These are phyloP conservation scores for Tipula helvola DNA, from an alignment of 2,888 invertebrate genomes.

Conservation along the genomic window DNA sequence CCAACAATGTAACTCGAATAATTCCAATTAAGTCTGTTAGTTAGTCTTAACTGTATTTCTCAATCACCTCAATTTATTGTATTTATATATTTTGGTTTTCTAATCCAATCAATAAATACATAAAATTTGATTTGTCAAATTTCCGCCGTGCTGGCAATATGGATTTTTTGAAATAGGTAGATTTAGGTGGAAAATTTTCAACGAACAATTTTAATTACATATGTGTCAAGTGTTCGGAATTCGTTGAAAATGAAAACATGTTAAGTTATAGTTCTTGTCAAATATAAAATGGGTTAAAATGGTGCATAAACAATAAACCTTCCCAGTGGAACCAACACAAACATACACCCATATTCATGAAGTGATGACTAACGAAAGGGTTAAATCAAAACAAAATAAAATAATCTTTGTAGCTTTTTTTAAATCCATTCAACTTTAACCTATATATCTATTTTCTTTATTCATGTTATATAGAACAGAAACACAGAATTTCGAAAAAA, in stretches of 20 bases:
- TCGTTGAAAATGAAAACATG: background rate
- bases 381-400: background rate
- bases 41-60: background rate
- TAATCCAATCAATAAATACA: background rate
- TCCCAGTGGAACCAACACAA: background rate
- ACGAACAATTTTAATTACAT: background rate
- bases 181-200: background rate
- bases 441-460: background rate
- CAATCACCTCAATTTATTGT: background rate
- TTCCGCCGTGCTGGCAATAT: background rate
- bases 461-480: background rate
- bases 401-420: background rate
- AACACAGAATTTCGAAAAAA: background rate
- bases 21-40: background rate
- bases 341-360: background rate
- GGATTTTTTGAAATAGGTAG: background rate
- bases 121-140: background rate
- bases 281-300: background rate
- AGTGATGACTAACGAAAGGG: background rate
- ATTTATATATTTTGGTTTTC: background rate
- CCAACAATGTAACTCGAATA: background rate
- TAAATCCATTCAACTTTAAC: background rate
- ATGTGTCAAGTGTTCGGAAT: background rate
- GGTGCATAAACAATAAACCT: background rate
- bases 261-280: background rate